Conservation (phyloP, 2,113 vertebrate genomes). For the rat (Rattus norvegicus) region DNA sequence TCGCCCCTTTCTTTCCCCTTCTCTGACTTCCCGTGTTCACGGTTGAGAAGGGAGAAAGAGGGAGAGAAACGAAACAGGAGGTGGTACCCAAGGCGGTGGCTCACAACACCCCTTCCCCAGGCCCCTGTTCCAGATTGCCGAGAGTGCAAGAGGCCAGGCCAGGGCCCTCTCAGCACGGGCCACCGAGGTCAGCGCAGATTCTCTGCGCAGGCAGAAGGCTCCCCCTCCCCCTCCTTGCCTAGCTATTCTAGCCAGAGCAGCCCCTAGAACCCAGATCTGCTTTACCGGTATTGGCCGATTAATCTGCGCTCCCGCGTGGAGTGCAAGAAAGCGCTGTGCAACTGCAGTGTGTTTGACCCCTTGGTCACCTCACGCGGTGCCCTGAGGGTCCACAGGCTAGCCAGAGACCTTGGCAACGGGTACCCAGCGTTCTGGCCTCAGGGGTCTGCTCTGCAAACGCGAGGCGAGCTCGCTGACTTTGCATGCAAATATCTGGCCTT, state of each 20-base stretch:
- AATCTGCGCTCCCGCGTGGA: not conserved
- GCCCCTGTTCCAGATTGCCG: not conserved
- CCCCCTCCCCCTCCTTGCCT: not conserved
- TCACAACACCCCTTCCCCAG: not conserved
- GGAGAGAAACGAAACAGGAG: not conserved
- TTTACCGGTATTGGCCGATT: not conserved
- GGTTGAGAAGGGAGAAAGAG: not conserved
- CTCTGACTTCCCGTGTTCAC: not conserved
- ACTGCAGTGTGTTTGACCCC: not conserved
- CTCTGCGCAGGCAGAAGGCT: not conserved
- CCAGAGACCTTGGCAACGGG: not conserved
- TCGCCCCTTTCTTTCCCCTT: slow-evolving; percentile 64
- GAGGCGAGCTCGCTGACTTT: not conserved
- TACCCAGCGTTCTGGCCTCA: not conserved
- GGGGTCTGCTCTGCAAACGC: not conserved
- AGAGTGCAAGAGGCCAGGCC: slow-evolving; percentile 29
- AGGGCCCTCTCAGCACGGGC: not conserved
- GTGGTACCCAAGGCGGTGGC: not conserved
- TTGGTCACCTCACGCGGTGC: not conserved
- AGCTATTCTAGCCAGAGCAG: not conserved
- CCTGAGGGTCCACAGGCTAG: not conserved
- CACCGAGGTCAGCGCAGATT: slow-evolving; percentile 30
- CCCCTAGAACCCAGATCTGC: not conserved
- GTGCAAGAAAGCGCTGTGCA: not conserved
- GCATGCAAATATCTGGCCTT: not conserved